These are phyloP conservation scores for Danio albolineatus DNA, from an alignment of 2,797 vertebrate genomes.

Conservation along the genomic window DNA sequence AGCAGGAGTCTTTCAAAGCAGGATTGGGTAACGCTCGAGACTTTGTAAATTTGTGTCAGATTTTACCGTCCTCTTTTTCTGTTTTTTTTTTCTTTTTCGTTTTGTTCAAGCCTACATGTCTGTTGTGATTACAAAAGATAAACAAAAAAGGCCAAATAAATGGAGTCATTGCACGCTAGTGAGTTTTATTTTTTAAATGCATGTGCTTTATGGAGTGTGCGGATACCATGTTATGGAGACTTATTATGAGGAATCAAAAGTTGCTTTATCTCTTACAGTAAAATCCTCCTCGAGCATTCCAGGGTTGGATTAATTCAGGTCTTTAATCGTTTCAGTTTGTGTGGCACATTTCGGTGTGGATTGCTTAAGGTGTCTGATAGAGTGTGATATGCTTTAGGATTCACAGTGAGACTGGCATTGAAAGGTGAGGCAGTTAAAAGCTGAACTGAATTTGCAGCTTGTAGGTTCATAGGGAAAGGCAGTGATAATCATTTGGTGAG, in stretches of 20 bases:
- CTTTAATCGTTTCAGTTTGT: neutral
- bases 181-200: neutral
- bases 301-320: neutral
- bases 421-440: neutral
- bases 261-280: neutral
- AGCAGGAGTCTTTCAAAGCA: slow-evolving; percentile 68
- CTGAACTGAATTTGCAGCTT: slow-evolving; percentile 13
- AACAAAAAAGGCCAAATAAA: slow-evolving; percentile 17
- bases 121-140: slow-evolving; percentile 49
- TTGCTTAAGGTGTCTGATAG: neutral
- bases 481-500: neutral
- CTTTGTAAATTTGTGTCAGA: slow-evolving; percentile 25
- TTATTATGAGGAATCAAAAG: neutral
- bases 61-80: neutral
- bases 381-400: slow-evolving; percentile 1
- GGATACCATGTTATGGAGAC: neutral
- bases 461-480: neutral
- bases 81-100: slow-evolving; percentile 36
- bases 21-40: slow-evolving; percentile 59
- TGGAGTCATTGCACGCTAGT: slow-evolving; percentile 17
- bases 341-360: neutral
- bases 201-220: neutral
- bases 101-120: slow-evolving; percentile 37
- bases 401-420: neutral
- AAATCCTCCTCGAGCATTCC: neutral